Evolutionary conservation across 2,888 invertebrate species (phyloP), one percentile per base, ranked within the genome.

Genomic region (Flabesymbios commensalis): DNA sequence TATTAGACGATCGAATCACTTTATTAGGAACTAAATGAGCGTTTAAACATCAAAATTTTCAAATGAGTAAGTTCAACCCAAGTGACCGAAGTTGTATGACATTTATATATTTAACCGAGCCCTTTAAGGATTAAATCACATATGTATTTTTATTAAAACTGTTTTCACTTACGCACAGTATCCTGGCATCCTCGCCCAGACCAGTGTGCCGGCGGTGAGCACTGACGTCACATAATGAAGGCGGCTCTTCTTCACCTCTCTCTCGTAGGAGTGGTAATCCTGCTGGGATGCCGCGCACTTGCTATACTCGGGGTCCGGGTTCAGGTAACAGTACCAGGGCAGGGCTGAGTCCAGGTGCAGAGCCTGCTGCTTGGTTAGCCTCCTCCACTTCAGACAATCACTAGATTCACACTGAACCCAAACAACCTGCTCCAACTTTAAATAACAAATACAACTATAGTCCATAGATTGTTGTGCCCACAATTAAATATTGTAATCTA

Each of bases 321-420:
- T 77, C 75, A 77, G 74, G 41, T 52, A 45, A 61, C 79, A 79
- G 64, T 68, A 77, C 79, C 79, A 79, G 5, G 64, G 64, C n/a
- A n/a, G n/a, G 14, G 71, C 69, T 3, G 65, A 67, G 4, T 57
- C 58, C 5, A 74, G 56, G 2, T 51, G 53, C 2, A 64, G 55
- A 0, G 68, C 67, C n/a, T 65, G 64, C 1, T 49, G 47, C 3
- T 54, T 60, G 2, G 68, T 63, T 14, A 79, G 59, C 28, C 73
- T 68, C 19, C 79, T 61, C 79, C 78, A 78, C 64, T 79, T 79
- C 60, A 73, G 69, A 64, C 79, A 79, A 51, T 71, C 62, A 14
- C 72, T 64, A 43, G 73, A 73, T 51, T 79, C 79, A 69, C 79
- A 79, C 65, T 79, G 78, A 14, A 79, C 73, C 79, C 79, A 79